Evolutionary conservation across 2,888 invertebrate genomes (phyloP).

Genomic region (Agonum fuliginosum): DNA sequence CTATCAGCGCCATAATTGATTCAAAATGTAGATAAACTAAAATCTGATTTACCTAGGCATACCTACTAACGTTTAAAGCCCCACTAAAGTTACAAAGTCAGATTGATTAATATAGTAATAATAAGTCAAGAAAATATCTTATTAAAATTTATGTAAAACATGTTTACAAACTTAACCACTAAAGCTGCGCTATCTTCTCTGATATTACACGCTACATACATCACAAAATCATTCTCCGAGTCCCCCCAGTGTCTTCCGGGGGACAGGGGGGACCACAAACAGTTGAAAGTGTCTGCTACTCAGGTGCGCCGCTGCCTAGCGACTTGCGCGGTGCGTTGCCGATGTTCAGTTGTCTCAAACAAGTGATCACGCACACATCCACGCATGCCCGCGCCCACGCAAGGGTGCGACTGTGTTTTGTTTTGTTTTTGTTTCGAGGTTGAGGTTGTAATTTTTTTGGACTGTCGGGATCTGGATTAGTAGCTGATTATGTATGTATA

Average conservation of each 20-base stretch:
- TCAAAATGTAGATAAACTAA: too few relatives aligned
- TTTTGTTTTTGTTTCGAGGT: conserved; percentile 10
- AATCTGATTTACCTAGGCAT: too few relatives aligned
- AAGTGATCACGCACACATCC: conserved; percentile 14
- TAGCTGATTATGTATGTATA: conserved; percentile 6
- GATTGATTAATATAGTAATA: too few relatives aligned
- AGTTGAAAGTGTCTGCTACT: conserved; percentile 1
- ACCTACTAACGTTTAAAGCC: too few relatives aligned
- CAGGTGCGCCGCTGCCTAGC: neutral
- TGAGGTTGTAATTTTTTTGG: neutral
- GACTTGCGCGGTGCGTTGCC: neutral
- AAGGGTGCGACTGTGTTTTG: neutral
- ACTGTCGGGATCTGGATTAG: neutral
- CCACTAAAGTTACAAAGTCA: too few relatives aligned
- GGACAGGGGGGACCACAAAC: neutral
- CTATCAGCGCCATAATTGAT: too few relatives aligned
- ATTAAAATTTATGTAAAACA: neutral
- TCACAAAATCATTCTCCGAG: neutral
- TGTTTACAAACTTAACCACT: neutral
- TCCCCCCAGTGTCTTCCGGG: neutral
- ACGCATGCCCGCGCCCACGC: conserved; percentile 3
- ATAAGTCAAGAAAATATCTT: too few relatives aligned
- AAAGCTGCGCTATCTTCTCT: neutral
- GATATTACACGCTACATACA: neutral
- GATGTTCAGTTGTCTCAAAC: conserved; percentile 6